Base-by-base conservation (phyloP, 2,888 invertebrate species). In the Incurvaria masculella region DNA sequence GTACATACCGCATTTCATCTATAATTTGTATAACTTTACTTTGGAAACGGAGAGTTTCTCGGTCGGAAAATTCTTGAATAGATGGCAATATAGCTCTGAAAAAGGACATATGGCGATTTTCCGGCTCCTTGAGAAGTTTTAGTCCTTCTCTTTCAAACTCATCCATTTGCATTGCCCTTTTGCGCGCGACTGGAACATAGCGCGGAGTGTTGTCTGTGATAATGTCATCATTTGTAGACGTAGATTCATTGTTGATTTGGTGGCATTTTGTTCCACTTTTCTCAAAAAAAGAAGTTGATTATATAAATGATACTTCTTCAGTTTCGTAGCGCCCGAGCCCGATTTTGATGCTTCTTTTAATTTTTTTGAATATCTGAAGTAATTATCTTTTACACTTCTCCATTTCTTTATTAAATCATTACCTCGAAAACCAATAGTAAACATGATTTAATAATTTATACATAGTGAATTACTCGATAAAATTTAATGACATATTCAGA, bases 21-120 rank as follows among this genome's bases (percentile, higher is more conserved):
- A 58, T 58, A 50, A 55, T 55, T 56, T 57, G 54, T 51, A 55
- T 42, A 2, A 58, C 55, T 55, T 49, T 57, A 53, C 53, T 54
- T 52, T 55, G 54, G 48, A 55, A 54, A 46, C 50, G 47, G 18
- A 54, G 51, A 52, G 54, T 56, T 52, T 56, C 45, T 46, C 46
- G 52, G 46, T 55, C 53, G 39, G 53, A 46, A 49, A 56, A 55
- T 5, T 52, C 52, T 50, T 53, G 44, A 2, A 56, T 45, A 2
- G 53, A 55, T 53, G 53, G 55, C 53, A 56, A 52, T 47, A 55
- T 56, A 51, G 8, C 53, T 49, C n/a, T 57, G 17, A 47, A 56
- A 51, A 57, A 54, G 11, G 46, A 51, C 50, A 54, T 44, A 45
- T 52, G 52, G 48, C 50, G 51, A 54, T 54, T 54, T 55, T 56